Percentiles rank a stretch among this genome's conserved stretches.
These are phyloP conservation scores for Aurelia aurita DNA, from an alignment of 30 jellyfish, hydroid and myxozoan species.

Conservation along the genomic window DNA sequence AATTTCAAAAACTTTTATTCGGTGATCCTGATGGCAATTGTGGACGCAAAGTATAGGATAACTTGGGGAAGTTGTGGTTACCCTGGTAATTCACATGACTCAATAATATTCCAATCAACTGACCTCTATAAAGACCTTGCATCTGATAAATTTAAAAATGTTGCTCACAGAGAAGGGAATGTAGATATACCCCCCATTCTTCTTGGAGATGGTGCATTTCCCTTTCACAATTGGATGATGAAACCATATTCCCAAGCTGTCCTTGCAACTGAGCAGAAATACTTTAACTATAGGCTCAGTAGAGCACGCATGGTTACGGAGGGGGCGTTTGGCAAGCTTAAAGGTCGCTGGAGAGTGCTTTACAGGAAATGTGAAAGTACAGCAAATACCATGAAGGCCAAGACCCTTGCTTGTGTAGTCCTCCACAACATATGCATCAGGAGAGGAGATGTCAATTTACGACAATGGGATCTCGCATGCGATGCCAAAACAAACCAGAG, in stretches of 20 bases:
- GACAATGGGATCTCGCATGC: constrained; percentile 17
- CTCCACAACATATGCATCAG: constrained; percentile 60
- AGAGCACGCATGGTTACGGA: no score
- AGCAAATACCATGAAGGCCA: constrained; percentile 9
- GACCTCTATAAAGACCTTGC: no score
- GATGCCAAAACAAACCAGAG: constrained; percentile 35
- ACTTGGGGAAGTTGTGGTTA: no score
- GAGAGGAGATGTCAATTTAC: constrained; percentile 29
- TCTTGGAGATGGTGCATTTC: constrained; percentile 38
- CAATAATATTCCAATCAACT: no score
- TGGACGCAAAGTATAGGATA: no score
- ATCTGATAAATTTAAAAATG: no score
- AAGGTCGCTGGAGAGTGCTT: constrained; percentile 45
- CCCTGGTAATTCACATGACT: no score
- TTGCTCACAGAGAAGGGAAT: constrained; percentile 20
- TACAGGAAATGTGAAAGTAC: constrained; percentile 47
- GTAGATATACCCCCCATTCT: constrained; percentile 12
- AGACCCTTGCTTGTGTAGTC: constrained; percentile 65
- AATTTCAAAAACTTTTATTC: no score
- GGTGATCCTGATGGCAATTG: no score
- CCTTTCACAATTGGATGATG: constrained; percentile 16
- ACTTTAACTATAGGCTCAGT: constrained; percentile 18
- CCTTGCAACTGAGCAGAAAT: constrained; percentile 19
- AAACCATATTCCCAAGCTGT: constrained; percentile 25
- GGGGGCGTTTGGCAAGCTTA: no score